These are phyloP conservation scores for Triplophysa tibetana DNA, from an alignment of 2,113 vertebrate species.

Conservation along the genomic window DNA sequence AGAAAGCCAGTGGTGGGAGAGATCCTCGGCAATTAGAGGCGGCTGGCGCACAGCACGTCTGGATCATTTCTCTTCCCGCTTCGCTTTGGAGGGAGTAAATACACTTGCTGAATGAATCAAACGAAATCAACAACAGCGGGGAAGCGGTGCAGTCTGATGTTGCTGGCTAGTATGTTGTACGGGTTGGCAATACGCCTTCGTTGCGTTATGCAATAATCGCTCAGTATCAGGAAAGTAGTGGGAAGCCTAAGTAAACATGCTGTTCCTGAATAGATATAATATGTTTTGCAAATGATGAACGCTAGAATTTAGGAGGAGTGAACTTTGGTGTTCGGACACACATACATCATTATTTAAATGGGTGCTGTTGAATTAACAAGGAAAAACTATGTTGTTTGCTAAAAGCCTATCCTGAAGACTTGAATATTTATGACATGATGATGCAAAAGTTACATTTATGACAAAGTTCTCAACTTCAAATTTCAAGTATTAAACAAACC, in stretches of 20 bases:
- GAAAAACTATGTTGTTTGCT: conserved; percentile 6
- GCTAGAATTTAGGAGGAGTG: neutral
- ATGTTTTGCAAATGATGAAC: conserved; percentile 2
- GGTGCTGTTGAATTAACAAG: conserved; percentile 6
- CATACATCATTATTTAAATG: conserved; percentile 12
- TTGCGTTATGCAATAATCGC: conserved; percentile 18
- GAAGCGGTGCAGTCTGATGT: conserved; percentile 17
- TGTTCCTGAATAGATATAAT: conserved; percentile 13
- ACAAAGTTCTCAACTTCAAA: neutral
- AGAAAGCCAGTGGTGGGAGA: conserved; percentile 60
- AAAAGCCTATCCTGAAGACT: neutral
- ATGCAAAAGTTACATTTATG: neutral
- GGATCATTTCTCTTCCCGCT: conserved; percentile 32
- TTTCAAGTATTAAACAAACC: neutral
- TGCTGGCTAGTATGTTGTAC: conserved; percentile 7
- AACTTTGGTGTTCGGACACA: conserved; percentile 2
- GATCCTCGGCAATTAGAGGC: conserved; percentile 75
- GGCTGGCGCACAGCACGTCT: conserved; percentile 60
- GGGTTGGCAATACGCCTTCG: neutral
- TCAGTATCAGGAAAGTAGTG: conserved; percentile 22
- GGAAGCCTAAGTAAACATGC: conserved; percentile 5
- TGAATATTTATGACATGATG: neutral
- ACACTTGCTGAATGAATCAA: conserved; percentile 52
- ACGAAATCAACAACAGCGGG: conserved; percentile 57
- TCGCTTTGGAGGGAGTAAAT: conserved; percentile 44